A percentile compares a stretch with the other conserved stretches of the same genome.
phyloP scores from a whole-genome alignment of 1,140 invertebrate genomes.

The Macrobrachium rosenbergii region DNA sequence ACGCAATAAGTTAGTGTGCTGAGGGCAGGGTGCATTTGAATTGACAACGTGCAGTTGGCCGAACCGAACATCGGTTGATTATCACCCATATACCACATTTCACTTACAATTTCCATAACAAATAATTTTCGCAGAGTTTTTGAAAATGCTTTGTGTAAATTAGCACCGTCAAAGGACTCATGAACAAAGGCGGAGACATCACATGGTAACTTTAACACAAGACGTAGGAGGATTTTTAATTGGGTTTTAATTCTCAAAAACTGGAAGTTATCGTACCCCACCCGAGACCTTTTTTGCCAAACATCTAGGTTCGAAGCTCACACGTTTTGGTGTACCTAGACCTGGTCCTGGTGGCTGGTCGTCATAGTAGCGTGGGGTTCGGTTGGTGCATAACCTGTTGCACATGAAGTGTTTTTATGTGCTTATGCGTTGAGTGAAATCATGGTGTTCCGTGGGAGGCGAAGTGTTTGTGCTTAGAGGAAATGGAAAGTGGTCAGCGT shows the following conservation, averaged over 20 bases:
- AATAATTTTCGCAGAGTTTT: too few species aligned
- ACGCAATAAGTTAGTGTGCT: too few species aligned
- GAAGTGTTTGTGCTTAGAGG: too few species aligned
- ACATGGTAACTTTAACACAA: background rate
- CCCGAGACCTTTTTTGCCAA: constrained; percentile 26
- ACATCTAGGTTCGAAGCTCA: constrained; percentile 58
- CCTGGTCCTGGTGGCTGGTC: background rate
- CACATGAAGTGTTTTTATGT: background rate
- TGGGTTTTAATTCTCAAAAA: background rate
- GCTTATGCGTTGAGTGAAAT: background rate
- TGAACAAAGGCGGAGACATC: background rate
- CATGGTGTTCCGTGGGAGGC: background rate
- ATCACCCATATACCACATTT: too few species aligned
- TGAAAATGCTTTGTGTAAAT: too few species aligned
- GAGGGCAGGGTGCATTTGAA: too few species aligned
- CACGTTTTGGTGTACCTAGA: constrained; percentile 48
- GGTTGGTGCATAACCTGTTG: background rate
- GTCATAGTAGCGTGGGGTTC: constrained; percentile 25
- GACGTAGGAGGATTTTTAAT: background rate
- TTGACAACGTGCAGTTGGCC: too few species aligned
- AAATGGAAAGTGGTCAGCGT: too few species aligned
- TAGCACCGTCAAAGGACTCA: too few species aligned
- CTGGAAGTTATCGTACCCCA: constrained; percentile 37
- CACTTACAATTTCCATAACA: too few species aligned
- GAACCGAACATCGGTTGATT: too few species aligned